Evolutionary conservation across 2,888 invertebrate genomes (phyloP).

Genomic region (Pardosa pseudoannulata): DNA sequence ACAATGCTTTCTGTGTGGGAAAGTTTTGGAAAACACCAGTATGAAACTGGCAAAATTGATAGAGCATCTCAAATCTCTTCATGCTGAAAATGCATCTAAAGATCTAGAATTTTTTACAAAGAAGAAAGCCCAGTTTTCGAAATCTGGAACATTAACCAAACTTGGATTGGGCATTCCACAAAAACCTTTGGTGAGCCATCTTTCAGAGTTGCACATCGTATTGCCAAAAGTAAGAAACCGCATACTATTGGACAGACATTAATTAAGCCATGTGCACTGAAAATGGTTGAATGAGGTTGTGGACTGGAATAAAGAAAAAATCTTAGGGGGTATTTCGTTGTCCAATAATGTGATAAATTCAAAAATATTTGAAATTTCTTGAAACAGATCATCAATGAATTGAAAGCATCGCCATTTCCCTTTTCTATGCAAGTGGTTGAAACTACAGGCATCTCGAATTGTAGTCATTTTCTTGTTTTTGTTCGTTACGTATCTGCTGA

Average conservation of each 20-base stretch:
- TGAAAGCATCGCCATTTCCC: constrained; percentile 57
- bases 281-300: constrained; percentile 45
- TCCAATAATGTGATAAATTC: too few relatives aligned
- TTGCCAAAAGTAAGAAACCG: constrained; percentile 61
- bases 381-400: constrained; percentile 56
- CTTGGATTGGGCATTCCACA: not conserved
- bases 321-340: too few relatives aligned
- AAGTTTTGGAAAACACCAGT: constrained; percentile 58
- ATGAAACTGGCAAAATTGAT: constrained; percentile 66
- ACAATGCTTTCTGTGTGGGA: constrained; percentile 58
- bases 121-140: too few relatives aligned
- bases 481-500: constrained; percentile 50
- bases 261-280: constrained; percentile 57
- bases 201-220: constrained; percentile 62
- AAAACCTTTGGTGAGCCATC: constrained; percentile 39
- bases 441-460: constrained; percentile 77
- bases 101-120: constrained; percentile 19
- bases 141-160: too few relatives aligned
- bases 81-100: constrained; percentile 60
- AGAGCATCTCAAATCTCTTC: constrained; percentile 52
- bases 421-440: constrained; percentile 75
- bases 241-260: constrained; percentile 65
- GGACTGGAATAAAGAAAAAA: constrained; percentile 45
- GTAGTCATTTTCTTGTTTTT: constrained; percentile 53
- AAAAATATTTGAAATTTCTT: too few relatives aligned